These are phyloP conservation scores for Porphyrio hochstetteri DNA, from an alignment of 2,113 vertebrate genomes.

Conservation along the genomic window DNA sequence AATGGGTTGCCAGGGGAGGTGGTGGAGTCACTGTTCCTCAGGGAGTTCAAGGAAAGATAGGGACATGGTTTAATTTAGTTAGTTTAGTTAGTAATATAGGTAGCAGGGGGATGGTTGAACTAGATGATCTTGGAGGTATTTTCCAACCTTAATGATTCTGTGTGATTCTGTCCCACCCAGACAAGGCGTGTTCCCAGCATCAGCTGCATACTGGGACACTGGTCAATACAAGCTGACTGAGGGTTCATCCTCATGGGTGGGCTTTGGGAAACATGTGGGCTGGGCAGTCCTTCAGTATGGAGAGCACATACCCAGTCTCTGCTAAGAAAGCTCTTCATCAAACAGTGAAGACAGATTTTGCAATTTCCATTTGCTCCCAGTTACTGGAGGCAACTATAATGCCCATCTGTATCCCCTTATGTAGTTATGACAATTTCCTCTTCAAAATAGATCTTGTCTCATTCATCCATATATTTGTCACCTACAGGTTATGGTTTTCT, in stretches of 20 bases:
- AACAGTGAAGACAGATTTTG: background rate
- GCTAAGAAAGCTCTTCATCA: background rate
- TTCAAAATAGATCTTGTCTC: background rate
- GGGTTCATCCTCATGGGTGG: background rate
- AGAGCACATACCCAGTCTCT: background rate
- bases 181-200: accelerated
- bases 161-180: background rate
- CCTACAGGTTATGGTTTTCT: background rate
- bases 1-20: no score
- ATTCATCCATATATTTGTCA: background rate
- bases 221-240: background rate
- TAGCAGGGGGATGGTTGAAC: no score
- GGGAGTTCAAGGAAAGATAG: no score
- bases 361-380: background rate
- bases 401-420: background rate
- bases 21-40: no score
- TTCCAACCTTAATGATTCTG: no score
- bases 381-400: background rate
- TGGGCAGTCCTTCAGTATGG: background rate
- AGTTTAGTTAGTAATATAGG: no score
- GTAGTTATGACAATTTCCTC: background rate
- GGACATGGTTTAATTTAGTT: no score
- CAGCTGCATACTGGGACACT: background rate
- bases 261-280: background rate
- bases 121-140: no score